Percentiles rank a stretch among this genome's conserved stretches.
These are phyloP conservation scores for Tringa solitaria DNA, from an alignment of 2,113 vertebrate species.

Conservation along the genomic window DNA sequence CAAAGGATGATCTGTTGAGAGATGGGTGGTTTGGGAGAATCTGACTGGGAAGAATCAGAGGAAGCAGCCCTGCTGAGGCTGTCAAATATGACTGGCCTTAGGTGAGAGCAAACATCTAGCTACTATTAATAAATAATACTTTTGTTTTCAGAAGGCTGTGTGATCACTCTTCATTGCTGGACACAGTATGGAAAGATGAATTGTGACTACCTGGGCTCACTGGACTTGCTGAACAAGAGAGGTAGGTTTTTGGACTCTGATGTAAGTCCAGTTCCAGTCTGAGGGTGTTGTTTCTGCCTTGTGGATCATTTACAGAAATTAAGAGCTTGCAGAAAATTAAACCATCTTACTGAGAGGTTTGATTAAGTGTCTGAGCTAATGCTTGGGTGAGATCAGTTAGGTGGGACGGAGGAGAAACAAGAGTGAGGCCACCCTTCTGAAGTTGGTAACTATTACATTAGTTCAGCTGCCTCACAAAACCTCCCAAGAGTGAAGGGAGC, in stretches of 20 bases:
- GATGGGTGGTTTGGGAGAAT: not conserved
- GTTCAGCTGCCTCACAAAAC: not conserved
- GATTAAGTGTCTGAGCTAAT: not conserved
- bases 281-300: not conserved
- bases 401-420: not conserved
- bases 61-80: not conserved
- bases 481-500: not conserved
- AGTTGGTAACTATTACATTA: not conserved
- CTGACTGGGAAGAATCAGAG: not conserved
- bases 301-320: not conserved
- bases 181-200: not conserved
- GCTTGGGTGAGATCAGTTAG: not conserved
- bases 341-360: not conserved
- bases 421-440: not conserved
- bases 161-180: not conserved
- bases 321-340: not conserved
- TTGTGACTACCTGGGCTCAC: not conserved
- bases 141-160: not conserved
- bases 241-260: not conserved
- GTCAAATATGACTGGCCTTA: not conserved
- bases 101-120: not conserved
- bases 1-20: not conserved
- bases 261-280: not conserved
- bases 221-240: not conserved
- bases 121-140: not conserved